Percentiles rank a stretch among this genome's conserved stretches.
Evolutionary conservation across 2,888 invertebrate species (phyloP).

Genomic region (Perizoma flavofasciatum): DNA sequence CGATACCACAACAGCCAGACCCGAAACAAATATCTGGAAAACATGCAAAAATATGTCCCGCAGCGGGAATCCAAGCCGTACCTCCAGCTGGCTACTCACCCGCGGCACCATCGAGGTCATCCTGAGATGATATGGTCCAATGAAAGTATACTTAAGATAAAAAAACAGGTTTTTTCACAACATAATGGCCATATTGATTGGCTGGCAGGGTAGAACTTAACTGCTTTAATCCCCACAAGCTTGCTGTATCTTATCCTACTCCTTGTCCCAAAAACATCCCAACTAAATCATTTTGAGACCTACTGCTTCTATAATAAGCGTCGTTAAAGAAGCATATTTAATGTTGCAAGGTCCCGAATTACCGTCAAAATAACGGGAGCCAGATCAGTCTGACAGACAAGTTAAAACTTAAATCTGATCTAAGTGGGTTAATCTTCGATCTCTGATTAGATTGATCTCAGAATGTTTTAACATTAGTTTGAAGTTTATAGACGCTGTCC

Average conservation of each 20-base stretch:
- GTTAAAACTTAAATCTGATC: conserved; percentile 51
- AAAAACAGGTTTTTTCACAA: conserved; percentile 12
- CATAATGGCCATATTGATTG: conserved; percentile 34
- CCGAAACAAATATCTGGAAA: too few species aligned
- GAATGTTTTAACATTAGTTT: conserved; percentile 29
- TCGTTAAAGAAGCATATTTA: background rate
- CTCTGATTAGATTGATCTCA: conserved; percentile 40
- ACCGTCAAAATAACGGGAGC: conserved; percentile 41
- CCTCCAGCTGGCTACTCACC: too few species aligned
- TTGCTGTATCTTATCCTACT: conserved; percentile 46
- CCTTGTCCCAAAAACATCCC: conserved; percentile 27
- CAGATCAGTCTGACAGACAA: conserved; percentile 39
- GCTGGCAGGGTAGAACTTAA: conserved; percentile 43
- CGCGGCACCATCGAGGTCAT: too few species aligned
- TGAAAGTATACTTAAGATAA: too few species aligned
- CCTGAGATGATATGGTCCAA: too few species aligned
- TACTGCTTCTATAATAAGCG: conserved; percentile 21
- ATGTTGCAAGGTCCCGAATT: conserved; percentile 27
- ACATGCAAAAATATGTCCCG: too few species aligned
- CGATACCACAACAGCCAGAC: too few species aligned
- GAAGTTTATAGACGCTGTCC: background rate
- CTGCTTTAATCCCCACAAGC: conserved; percentile 55
- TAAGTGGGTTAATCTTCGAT: conserved; percentile 43
- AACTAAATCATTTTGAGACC: conserved; percentile 17
- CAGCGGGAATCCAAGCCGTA: too few species aligned